phyloP scores from a whole-genome alignment of 2,797 vertebrate genomes.

The Dipus sagitta region DNA sequence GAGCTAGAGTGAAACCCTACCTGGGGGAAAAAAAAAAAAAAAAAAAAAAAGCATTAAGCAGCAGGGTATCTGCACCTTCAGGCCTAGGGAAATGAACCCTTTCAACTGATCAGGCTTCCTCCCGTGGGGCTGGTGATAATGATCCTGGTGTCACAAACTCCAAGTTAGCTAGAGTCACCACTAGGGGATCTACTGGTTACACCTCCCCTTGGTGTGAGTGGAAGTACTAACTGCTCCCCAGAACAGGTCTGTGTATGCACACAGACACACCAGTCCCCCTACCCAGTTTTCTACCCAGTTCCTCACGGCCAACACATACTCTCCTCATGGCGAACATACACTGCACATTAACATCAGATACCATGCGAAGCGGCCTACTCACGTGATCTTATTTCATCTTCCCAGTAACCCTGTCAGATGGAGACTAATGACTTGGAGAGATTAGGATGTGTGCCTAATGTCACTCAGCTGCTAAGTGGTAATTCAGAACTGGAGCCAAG shows the following conservation, averaged over 20 bases:
- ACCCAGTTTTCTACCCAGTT: neutral
- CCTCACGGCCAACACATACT: conserved; percentile 7
- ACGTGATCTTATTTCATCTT: neutral
- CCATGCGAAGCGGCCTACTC: neutral
- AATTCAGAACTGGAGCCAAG: neutral
- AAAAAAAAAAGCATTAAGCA: too few relatives aligned
- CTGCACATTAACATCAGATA: neutral
- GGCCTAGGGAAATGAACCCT: conserved; percentile 81
- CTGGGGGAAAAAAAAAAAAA: conserved; percentile 55
- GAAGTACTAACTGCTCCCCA: neutral
- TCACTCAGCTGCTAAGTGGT: conserved; percentile 21
- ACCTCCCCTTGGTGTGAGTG: neutral
- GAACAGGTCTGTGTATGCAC: neutral
- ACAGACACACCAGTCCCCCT: neutral
- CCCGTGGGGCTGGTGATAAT: neutral
- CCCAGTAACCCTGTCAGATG: neutral
- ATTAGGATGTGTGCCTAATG: neutral
- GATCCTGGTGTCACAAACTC: neutral
- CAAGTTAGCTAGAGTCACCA: neutral
- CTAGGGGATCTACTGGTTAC: neutral
- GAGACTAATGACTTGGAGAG: neutral
- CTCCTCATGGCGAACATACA: neutral
- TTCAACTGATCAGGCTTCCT: conserved; percentile 67
- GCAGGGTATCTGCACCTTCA: conserved; percentile 66
- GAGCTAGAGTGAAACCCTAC: too few relatives aligned